Base-by-base conservation (phyloP, 2,797 vertebrate genomes). In the Anguilla anguilla region DNA sequence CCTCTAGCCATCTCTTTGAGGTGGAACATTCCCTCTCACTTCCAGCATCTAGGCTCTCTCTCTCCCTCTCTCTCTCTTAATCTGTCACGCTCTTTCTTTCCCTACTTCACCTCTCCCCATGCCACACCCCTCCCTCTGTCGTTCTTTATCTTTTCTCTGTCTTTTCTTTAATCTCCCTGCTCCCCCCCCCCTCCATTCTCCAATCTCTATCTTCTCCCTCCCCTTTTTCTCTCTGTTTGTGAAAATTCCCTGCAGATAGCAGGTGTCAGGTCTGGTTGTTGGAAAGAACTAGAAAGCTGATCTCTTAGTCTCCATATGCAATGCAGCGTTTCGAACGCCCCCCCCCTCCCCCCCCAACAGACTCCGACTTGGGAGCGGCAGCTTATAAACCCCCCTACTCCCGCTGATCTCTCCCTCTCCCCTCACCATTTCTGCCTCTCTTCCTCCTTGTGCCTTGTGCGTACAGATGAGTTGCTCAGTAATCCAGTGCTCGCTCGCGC, bases 221-320 rank as follows among this genome's bases (percentile, higher is more conserved):
- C 11, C 61, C 89, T 79, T 2, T 85, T 28, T 39, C 55, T 92
- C 61, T 83, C 84, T 88, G 84, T 74, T n/a, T 55, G 17, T 87
- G 87, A 2, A 5, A 49, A 87, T 89, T 67, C 91, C 88, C 90
- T 53, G 55, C 86, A 91, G 89, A 87, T 74, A 92, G 89, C 87
- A 86, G 88, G 86, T 92, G 89, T 92, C 90, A 89, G 72, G 67
- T 92, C 86, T 90, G 88, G 91, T 93, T 90, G 90, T 89, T 86
- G 86, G 88, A 87, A 88, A 74, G 84, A 90, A 85, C n/a, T 59
- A 28, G 87, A 90, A 22, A 49, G 17, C 77, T 49, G 31, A 39
- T 77, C 31, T 77, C 77, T 43, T 46, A 85, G 88, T 92, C 91
- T 93, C 84, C 5, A 22, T 85, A 88, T 55, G 87, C 89, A 83